Percentiles rank a stretch among this genome's conserved stretches.
Conservation (phyloP, 2,888 invertebrate genomes). For the Caenorhabditis virilis region DNA sequence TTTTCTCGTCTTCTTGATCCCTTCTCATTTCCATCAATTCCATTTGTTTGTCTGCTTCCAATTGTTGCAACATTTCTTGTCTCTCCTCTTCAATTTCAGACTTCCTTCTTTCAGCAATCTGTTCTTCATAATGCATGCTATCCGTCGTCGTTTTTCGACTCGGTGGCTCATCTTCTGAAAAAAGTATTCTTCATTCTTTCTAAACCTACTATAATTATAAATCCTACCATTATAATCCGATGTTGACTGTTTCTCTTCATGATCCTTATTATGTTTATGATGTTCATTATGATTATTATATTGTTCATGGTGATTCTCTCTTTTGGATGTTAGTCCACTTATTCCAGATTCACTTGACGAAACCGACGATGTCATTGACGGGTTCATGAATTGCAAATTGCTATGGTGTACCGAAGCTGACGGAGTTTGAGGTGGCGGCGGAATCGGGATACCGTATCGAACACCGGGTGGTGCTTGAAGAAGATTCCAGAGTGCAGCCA, state of each 20-base stretch:
- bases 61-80: conserved; percentile 16
- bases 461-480: conserved; percentile 8
- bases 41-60: conserved; percentile 22
- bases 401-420: too few relatives aligned
- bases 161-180: conserved; percentile 23
- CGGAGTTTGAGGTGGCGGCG: conserved; percentile 12
- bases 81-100: conserved; percentile 16
- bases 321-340: conserved; percentile 19
- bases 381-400: conserved; percentile 19
- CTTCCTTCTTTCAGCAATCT: conserved; percentile 20
- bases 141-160: conserved; percentile 8
- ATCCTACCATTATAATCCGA: conserved; percentile 29
- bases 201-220: background rate
- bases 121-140: conserved; percentile 19
- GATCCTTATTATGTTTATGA: background rate
- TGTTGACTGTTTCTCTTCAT: conserved; percentile 21
- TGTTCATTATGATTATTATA: background rate
- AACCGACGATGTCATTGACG: conserved; percentile 12
- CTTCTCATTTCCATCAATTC: conserved; percentile 18
- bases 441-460: conserved; percentile 35
- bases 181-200: background rate
- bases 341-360: conserved; percentile 36
- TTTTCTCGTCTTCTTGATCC: conserved; percentile 17
- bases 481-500: background rate
- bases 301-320: conserved; percentile 11